These are phyloP conservation scores for Helicoverpa assulta DNA, from an alignment of 2,888 invertebrate genomes.

Conservation along the genomic window DNA sequence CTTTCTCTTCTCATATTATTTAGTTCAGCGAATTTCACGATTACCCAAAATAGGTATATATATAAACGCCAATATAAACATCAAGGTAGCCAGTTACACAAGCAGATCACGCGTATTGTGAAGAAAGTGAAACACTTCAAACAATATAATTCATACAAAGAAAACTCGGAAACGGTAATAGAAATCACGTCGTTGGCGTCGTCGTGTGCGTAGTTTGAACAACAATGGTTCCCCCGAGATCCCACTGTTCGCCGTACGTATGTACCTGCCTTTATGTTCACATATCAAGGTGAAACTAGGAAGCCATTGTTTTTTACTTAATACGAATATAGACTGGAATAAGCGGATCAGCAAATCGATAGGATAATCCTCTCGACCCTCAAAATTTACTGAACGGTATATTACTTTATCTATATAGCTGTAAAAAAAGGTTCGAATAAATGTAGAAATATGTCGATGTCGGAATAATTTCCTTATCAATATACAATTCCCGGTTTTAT, in stretches of 20 bases:
- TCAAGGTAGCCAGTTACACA: conserved; percentile 28
- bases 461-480: conserved; percentile 18
- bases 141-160: conserved; percentile 65
- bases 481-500: conserved; percentile 18
- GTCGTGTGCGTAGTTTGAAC: conserved; percentile 63
- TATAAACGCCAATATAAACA: conserved; percentile 23
- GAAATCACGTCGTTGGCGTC: conserved; percentile 71
- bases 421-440: conserved; percentile 15
- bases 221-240: conserved; percentile 78
- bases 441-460: conserved; percentile 14
- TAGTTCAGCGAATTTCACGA: conserved; percentile 11
- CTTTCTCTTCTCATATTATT: not conserved
- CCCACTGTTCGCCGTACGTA: conserved; percentile 60
- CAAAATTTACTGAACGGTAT: conserved; percentile 12
- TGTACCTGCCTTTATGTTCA: conserved; percentile 66
- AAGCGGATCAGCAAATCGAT: conserved; percentile 41
- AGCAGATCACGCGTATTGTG: conserved; percentile 50
- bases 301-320: conserved; percentile 68
- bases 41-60: conserved; percentile 28
- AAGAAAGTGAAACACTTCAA: conserved; percentile 63
- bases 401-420: not conserved
- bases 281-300: conserved; percentile 70
- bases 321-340: conserved; percentile 40
- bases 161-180: conserved; percentile 74
- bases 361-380: conserved; percentile 36